Conservation (phyloP, 2,113 vertebrate species). For the Myxocyprinus asiaticus region DNA sequence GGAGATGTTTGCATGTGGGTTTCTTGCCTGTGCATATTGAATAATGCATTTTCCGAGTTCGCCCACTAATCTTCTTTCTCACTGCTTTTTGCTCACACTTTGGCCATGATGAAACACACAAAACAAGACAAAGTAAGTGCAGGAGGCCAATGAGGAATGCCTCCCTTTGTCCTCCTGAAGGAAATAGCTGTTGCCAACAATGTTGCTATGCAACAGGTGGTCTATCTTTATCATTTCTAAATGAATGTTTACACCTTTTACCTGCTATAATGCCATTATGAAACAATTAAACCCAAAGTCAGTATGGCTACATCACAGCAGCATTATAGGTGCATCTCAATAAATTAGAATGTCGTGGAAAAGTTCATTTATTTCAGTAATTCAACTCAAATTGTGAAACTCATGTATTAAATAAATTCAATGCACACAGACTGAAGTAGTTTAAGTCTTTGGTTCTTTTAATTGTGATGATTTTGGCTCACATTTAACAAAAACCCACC, state of each 20-base stretch:
- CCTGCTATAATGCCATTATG: constrained; percentile 17
- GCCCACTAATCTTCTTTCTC: too few relatives aligned
- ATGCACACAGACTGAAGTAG: too few relatives aligned
- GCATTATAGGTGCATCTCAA: too few relatives aligned
- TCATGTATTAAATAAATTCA: too few relatives aligned
- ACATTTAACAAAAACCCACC: too few relatives aligned
- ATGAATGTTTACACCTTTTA: constrained; percentile 20
- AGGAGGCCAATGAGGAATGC: constrained; percentile 10
- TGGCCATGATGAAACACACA: too few relatives aligned
- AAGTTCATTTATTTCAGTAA: too few relatives aligned
- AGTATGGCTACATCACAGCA: neutral
- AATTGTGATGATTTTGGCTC: too few relatives aligned
- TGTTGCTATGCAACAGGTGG: constrained; percentile 11
- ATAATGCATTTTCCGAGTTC: constrained; percentile 4
- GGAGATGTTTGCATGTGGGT: constrained; percentile 30
- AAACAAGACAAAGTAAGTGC: neutral
- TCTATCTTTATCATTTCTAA: neutral
- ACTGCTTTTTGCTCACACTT: too few relatives aligned
- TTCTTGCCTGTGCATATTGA: constrained; percentile 28
- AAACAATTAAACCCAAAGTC: neutral
- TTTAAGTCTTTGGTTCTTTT: too few relatives aligned
- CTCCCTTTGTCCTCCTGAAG: constrained; percentile 6
- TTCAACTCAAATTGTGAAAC: too few relatives aligned
- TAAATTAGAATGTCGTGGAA: too few relatives aligned
- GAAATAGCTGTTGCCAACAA: constrained; percentile 32